Evolutionary conservation across 2,888 invertebrate genomes (phyloP).

Genomic region (Noctuana brunneofusca): DNA sequence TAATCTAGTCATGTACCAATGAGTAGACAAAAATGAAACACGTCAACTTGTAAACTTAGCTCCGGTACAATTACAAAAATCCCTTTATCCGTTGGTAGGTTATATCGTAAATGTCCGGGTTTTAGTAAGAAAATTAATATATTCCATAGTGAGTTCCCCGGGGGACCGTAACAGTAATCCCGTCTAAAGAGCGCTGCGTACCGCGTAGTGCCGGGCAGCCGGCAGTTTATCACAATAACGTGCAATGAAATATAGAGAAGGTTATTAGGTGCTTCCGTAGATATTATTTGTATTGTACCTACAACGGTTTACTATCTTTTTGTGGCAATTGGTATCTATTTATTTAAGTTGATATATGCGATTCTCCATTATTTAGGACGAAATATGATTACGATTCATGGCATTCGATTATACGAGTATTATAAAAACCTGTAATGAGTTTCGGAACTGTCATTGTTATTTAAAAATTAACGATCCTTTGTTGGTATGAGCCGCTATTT

Average conservation of each 20-base stretch:
- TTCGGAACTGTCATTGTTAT: too few relatives aligned
- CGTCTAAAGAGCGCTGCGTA: slow-evolving; percentile 25
- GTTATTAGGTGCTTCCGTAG: slow-evolving; percentile 11
- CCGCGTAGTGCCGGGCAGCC: neutral
- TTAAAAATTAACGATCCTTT: too few relatives aligned
- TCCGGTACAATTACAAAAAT: too few relatives aligned
- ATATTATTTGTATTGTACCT: neutral
- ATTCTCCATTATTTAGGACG: too few relatives aligned
- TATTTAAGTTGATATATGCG: neutral
- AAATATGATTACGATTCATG: too few relatives aligned
- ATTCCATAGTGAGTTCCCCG: slow-evolving; percentile 24
- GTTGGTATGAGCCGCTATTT: too few relatives aligned
- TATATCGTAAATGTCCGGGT: neutral
- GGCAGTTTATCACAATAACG: slow-evolving; percentile 30
- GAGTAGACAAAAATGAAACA: too few relatives aligned
- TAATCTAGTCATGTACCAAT: too few relatives aligned
- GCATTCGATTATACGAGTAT: too few relatives aligned
- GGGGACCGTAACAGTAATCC: slow-evolving; percentile 25
- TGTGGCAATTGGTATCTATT: neutral
- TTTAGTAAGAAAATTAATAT: slow-evolving; percentile 26
- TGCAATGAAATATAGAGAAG: slow-evolving; percentile 23
- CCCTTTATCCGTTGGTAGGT: neutral
- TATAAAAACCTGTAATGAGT: too few relatives aligned
- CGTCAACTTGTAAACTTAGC: too few relatives aligned
- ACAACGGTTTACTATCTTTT: neutral